A percentile compares a stretch with the other conserved stretches of the same genome.
Conservation (phyloP, 2,888 invertebrate species). For the Leptogaster cylindrica region DNA sequence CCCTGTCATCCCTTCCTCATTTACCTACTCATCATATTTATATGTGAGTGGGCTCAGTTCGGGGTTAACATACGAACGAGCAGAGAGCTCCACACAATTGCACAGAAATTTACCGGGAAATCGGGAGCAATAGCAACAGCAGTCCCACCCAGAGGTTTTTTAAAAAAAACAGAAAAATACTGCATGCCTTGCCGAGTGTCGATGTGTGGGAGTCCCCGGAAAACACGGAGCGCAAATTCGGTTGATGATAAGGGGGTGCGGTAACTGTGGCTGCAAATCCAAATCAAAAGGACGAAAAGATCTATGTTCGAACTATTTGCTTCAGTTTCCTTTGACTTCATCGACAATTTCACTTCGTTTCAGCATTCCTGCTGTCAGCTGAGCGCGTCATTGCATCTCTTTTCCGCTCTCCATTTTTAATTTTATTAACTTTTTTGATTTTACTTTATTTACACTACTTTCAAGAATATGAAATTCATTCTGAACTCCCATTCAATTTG, state of each 20-base stretch:
- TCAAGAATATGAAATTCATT: constrained; percentile 17
- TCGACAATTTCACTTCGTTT: neutral
- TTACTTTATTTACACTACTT: constrained; percentile 13
- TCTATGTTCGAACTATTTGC: too few species aligned
- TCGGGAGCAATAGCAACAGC: constrained; percentile 1
- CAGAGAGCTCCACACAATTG: constrained; percentile 18
- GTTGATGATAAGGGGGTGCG: neutral
- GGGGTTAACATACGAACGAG: neutral
- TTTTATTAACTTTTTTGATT: neutral
- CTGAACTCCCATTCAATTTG: constrained; percentile 26
- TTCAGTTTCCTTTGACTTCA: neutral
- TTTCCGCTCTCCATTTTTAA: constrained; percentile 3
- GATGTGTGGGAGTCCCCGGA: neutral
- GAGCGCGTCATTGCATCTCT: too few species aligned
- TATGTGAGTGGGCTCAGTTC: constrained; percentile 5
- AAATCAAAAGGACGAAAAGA: too few species aligned
- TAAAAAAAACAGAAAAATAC: neutral
- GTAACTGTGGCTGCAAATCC: neutral
- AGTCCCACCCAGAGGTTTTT: neutral
- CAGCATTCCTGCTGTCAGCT: too few species aligned
- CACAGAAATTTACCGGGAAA: constrained; percentile 8
- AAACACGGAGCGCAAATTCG: constrained; percentile 1
- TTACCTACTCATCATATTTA: constrained; percentile 18
- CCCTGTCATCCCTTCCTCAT: neutral
- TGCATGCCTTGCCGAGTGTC: neutral